Evolutionary conservation across 2,888 invertebrate genomes (phyloP), one percentile per base, ranked within the genome.

Genomic region (Yponomeuta evonymella): DNA sequence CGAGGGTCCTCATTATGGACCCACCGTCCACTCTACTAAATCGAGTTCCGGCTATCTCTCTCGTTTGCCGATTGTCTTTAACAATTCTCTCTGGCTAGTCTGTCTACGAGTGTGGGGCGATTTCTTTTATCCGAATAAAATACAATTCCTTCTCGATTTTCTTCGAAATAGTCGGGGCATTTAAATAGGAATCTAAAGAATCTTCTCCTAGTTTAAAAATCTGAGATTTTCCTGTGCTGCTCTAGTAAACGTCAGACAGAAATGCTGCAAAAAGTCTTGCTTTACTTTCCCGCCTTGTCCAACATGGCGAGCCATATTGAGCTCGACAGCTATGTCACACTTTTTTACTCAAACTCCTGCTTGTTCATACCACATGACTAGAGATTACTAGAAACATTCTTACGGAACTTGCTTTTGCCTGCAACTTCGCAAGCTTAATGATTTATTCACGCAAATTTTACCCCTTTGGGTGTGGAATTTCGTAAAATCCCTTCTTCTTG

Each of bases 1-100:
- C n/a, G n/a, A 36, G 76, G 73, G 75, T 67, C 67, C 84, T 84
- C 85, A 83, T 85, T 85, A 84, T 76, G 77, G 75, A 77, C 79
- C 70, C 67, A 62, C 62, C n/a, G 69, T 62, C 58, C 48, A 70
- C 70, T 65, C 58, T 23, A 51, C 58, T 69, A 69, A 69, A 69
- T 62, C 67, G 62, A 58, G 69, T 69, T 69, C 58, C 58, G 69
- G 15, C 69, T 62, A 62, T 69, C 30, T 67, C 23, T 69, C 58
- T 23, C 48, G 71, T 67, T 58, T 81, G 82, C 84, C 83, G 80
- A 80, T 78, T 67, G 67, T 67, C 67, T 67, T 58, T 48, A 48
- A 67, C 67, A 67, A 48, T 67, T 67, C 43, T 75, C 76, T 79
- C 81, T 80, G 51, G 51, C 51, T 58, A 58, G 51, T 15, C 51